A percentile compares a stretch with the other conserved stretches of the same genome.
phyloP scores from a whole-genome alignment of 1,140 invertebrate genomes.

The Chironomus tepperi region DNA sequence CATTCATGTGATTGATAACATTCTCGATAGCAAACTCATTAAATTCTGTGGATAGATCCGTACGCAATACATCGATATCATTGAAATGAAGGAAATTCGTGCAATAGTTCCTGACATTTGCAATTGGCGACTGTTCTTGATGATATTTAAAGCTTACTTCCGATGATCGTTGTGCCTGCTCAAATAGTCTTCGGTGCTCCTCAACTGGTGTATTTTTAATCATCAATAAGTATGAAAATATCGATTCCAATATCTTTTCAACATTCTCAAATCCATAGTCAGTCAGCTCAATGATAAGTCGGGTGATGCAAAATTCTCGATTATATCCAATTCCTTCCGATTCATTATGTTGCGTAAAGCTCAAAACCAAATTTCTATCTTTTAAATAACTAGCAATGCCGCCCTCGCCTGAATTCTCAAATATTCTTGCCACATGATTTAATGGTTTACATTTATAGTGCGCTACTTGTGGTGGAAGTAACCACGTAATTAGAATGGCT shows the following conservation, averaged over 20 bases:
- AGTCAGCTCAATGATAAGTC: constrained; percentile 50
- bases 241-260: constrained; percentile 53
- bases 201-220: constrained; percentile 39
- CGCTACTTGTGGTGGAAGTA: constrained; percentile 35
- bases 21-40: constrained; percentile 56
- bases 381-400: not conserved
- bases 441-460: constrained; percentile 26
- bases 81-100: not conserved
- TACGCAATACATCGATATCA: constrained; percentile 33
- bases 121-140: not conserved
- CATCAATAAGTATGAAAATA: constrained; percentile 68
- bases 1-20: constrained; percentile 55
- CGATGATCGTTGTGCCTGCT: not conserved
- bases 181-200: not conserved
- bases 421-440: not conserved
- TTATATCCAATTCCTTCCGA: constrained; percentile 37
- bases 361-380: not conserved
- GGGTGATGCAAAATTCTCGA: constrained; percentile 63
- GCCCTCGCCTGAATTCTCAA: not conserved
- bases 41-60: constrained; percentile 67
- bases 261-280: constrained; percentile 44
- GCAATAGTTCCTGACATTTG: not conserved
- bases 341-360: not conserved
- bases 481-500: not conserved
- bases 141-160: not conserved